Base-by-base conservation (phyloP, 1,140 invertebrate species). In the Lordiphosa clarofinis region DNA sequence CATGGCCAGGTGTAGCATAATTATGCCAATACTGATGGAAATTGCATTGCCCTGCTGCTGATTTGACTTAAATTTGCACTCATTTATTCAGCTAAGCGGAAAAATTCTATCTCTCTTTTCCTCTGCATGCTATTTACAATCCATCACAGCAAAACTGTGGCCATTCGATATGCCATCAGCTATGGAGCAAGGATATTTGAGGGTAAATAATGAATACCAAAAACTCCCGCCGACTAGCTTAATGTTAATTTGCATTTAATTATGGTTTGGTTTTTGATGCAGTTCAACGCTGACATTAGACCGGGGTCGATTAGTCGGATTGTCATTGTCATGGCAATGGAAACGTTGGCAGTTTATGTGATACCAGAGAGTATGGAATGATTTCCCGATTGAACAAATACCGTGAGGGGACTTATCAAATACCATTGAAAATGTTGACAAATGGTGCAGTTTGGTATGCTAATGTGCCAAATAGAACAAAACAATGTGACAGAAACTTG, bases 1-100 rank as follows among this genome's bases (percentile, higher is more conserved):
- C 70, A 91, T 93, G 1, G 92, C 93, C 0, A 91, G 92, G 1
- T 92, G 92, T 2, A 93, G 92, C 56, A 92, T 94, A 10, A 89
- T 94, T 36, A 65, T 94, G 33, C 93, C 93, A 5, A 92, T 94
- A 56, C 74, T 93, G 33, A 90, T 91, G 7, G 90, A 93, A 86
- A 90, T 94, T 90, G 92, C 94, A 87, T 49, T 31, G 40, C 89
- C 57, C 11, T 39, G 84, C 75, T 24, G 24, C 10, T 47, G 38
- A 31, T 59, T 28, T 95, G 9, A 46, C n/a, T 28, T 28, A n/a
- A 44, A 44, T 28, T 28, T 28, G 24, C 24, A 28, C 24, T 28
- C 24, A 28, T 28, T 28, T 28, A 24, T 44, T 21, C 21, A 44
- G 6, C 10, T 28, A 28, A 28, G 5, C 24, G 24, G 13, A 28